Evolutionary conservation across 1,140 invertebrate genomes (phyloP).

Genomic region (Tetramorium alpestre): DNA sequence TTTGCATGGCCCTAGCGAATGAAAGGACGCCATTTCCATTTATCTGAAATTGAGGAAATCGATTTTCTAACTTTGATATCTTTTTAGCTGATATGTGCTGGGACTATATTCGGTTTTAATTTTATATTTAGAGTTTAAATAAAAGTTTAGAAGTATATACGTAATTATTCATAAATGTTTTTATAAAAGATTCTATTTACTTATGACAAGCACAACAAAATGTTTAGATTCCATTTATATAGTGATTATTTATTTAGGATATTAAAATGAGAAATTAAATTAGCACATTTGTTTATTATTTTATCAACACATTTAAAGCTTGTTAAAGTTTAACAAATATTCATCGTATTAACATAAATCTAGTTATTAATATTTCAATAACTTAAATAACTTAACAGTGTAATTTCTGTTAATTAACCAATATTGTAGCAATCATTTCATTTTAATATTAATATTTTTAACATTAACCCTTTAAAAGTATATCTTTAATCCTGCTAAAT

Average conservation of each 20-base stretch:
- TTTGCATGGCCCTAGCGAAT: constrained; percentile 93
- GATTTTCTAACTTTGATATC: not conserved
- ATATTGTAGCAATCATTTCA: not conserved
- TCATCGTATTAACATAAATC: not conserved
- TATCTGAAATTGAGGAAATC: constrained; percentile 88
- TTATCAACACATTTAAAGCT: not conserved
- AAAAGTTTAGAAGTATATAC: not conserved
- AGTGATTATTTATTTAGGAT: not conserved
- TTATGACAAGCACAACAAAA: not conserved
- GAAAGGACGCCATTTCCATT: constrained; percentile 97
- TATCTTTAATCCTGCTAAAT: not conserved
- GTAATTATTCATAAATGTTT: not conserved
- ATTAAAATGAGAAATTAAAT: not conserved
- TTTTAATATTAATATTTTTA: not conserved
- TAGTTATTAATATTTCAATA: not conserved
- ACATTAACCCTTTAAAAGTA: not conserved
- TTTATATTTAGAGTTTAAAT: not conserved
- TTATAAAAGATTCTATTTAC: not conserved
- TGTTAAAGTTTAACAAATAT: not conserved
- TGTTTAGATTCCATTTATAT: not conserved
- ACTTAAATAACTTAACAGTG: not conserved
- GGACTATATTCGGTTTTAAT: not conserved
- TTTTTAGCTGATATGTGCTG: not conserved
- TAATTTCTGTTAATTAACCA: not conserved
- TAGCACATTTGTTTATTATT: not conserved